These are phyloP conservation scores for Corythoichthys haematopterus DNA, from an alignment of 2,113 vertebrate genomes.

Conservation along the genomic window DNA sequence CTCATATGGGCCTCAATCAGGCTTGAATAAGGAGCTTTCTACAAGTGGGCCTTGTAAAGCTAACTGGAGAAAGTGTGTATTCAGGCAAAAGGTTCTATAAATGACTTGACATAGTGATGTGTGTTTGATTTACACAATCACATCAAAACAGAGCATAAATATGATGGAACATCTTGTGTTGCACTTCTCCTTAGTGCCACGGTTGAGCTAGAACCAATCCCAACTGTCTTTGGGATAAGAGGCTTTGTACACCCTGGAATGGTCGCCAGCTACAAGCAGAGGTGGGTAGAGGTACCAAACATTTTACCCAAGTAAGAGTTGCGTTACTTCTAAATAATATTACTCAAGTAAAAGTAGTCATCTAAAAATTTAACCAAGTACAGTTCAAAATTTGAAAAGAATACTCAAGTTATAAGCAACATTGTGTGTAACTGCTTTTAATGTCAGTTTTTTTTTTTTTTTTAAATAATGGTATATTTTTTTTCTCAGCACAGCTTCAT, in stretches of 20 bases:
- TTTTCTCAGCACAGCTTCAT: no score
- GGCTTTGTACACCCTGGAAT: background rate
- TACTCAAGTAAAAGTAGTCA: no score
- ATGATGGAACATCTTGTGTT: background rate
- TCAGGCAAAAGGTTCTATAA: background rate
- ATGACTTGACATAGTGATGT: background rate
- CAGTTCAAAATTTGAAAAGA: no score
- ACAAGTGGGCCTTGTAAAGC: slow-evolving; percentile 19
- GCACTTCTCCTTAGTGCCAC: background rate
- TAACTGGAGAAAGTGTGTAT: slow-evolving; percentile 7
- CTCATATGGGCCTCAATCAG: slow-evolving; percentile 45
- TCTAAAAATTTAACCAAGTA: no score
- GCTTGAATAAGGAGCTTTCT: slow-evolving; percentile 38
- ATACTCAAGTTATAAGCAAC: no score
- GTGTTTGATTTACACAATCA: background rate
- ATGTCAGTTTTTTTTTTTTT: no score
- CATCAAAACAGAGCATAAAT: background rate
- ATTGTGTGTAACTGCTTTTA: no score
- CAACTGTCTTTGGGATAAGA: background rate
- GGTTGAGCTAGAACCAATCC: background rate
- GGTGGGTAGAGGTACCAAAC: no score
- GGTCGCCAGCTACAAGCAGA: background rate
- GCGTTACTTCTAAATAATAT: no score
- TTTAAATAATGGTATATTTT: no score
- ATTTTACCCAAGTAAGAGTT: no score